Evolutionary conservation across 2,113 vertebrate genomes (phyloP).

Genomic region (Phylloscopus trochilus): DNA sequence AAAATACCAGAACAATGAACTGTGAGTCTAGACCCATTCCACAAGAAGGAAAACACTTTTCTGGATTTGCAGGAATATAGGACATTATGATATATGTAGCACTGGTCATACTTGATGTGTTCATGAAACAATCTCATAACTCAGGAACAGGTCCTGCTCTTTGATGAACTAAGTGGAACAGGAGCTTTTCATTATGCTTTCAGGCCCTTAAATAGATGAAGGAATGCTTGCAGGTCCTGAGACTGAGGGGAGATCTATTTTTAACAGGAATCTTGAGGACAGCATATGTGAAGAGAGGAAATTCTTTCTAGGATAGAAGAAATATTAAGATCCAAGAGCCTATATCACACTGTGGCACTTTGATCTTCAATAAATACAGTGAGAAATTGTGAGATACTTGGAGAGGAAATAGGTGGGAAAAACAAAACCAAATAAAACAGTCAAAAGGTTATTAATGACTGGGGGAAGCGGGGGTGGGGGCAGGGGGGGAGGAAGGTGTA

Average conservation of each 20-base stretch:
- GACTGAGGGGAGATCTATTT: neutral
- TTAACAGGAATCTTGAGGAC: neutral
- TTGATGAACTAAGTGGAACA: neutral
- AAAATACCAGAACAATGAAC: neutral
- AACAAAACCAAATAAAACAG: neutral
- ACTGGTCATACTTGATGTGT: neutral
- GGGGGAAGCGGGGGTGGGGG: too few species aligned
- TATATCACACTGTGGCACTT: neutral
- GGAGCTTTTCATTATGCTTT: neutral
- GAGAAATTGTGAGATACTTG: neutral
- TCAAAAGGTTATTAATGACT: neutral
- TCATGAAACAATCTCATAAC: neutral
- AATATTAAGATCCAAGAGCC: neutral
- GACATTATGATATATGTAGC: neutral
- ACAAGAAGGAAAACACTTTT: neutral
- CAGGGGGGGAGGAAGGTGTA: fast-evolving
- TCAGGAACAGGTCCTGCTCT: neutral
- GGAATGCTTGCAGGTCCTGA: neutral
- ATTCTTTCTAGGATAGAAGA: neutral
- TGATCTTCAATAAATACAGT: neutral
- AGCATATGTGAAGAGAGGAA: neutral
- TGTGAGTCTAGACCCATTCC: neutral
- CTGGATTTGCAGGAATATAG: neutral
- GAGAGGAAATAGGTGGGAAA: neutral
- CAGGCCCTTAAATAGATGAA: neutral